A percentile compares a stretch with the other conserved stretches of the same genome.
These are phyloP conservation scores for Cotesia glomerata DNA, from an alignment of 1,140 invertebrate genomes.

Conservation along the genomic window DNA sequence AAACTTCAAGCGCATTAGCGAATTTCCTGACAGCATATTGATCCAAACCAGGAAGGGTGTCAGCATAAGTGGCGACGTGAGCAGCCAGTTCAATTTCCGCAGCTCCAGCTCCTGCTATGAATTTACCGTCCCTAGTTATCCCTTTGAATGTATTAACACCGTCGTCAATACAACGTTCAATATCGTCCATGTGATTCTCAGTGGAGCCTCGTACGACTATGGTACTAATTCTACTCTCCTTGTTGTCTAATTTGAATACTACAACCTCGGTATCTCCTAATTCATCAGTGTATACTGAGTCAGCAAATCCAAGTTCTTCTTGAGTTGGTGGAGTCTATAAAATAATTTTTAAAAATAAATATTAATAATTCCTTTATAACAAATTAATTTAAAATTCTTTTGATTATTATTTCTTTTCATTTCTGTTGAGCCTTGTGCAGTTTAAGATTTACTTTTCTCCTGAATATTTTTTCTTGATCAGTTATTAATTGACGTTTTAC, in stretches of 20 bases:
- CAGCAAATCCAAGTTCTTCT: slow-evolving; percentile 93
- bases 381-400: too few species aligned
- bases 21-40: slow-evolving; percentile 98
- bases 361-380: too few species aligned
- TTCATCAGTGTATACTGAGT: slow-evolving; percentile 92
- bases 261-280: slow-evolving; percentile 94
- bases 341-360: slow-evolving; percentile 10
- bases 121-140: slow-evolving; percentile 71
- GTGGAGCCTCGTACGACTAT: slow-evolving; percentile 95
- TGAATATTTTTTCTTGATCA: too few species aligned
- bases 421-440: too few species aligned
- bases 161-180: slow-evolving; percentile 97
- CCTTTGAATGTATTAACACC: slow-evolving; percentile 98
- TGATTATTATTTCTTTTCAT: too few species aligned
- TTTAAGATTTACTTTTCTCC: too few species aligned
- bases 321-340: slow-evolving; percentile 76
- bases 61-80: slow-evolving; percentile 84
- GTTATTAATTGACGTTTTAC: too few species aligned
- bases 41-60: slow-evolving; percentile 91
- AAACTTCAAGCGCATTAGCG: slow-evolving; percentile 86
- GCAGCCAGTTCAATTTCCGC: slow-evolving; percentile 93
- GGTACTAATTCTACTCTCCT: slow-evolving; percentile 88
- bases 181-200: slow-evolving; percentile 98
- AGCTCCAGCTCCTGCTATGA: slow-evolving; percentile 93
- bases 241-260: slow-evolving; percentile 83